Conservation (phyloP, 2,888 invertebrate genomes). For the Cynaeus angustus region DNA sequence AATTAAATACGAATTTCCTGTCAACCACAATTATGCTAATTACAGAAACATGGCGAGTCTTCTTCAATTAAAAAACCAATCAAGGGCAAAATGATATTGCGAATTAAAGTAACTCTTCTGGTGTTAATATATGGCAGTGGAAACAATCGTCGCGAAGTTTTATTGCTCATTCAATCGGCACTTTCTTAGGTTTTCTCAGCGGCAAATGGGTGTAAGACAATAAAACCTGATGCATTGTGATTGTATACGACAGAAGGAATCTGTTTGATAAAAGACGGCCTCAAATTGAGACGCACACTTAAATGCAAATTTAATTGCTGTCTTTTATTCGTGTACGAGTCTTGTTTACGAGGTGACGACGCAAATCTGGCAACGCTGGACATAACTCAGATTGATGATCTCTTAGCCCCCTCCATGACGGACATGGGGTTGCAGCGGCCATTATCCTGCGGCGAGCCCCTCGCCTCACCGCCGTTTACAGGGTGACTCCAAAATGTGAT, state of each 20-base stretch:
- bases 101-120: constrained; percentile 69
- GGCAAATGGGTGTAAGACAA: constrained; percentile 71
- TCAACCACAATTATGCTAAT: constrained; percentile 20
- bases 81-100: constrained; percentile 59
- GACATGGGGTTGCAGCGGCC: constrained; percentile 62
- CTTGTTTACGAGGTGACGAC: constrained; percentile 47
- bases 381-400: constrained; percentile 46
- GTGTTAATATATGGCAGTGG: constrained; percentile 67
- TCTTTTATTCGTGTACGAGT: constrained; percentile 31
- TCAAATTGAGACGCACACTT: constrained; percentile 68
- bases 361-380: constrained; percentile 50
- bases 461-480: constrained; percentile 9
- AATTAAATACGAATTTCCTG: constrained; percentile 29
- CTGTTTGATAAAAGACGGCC: constrained; percentile 67
- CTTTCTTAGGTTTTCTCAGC: constrained; percentile 72
- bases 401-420: constrained; percentile 53
- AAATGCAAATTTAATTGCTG: constrained; percentile 55
- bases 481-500: not conserved
- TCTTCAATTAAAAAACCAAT: constrained; percentile 56
- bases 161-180: constrained; percentile 72
- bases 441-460: constrained; percentile 48
- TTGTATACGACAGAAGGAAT: constrained; percentile 70
- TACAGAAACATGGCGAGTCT: constrained; percentile 1
- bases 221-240: constrained; percentile 73
- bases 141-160: constrained; percentile 71